A percentile compares a stretch with the other conserved stretches of the same genome.
Evolutionary conservation across 2,113 vertebrate genomes (phyloP).

Genomic region (Galemys pyrenaicus): DNA sequence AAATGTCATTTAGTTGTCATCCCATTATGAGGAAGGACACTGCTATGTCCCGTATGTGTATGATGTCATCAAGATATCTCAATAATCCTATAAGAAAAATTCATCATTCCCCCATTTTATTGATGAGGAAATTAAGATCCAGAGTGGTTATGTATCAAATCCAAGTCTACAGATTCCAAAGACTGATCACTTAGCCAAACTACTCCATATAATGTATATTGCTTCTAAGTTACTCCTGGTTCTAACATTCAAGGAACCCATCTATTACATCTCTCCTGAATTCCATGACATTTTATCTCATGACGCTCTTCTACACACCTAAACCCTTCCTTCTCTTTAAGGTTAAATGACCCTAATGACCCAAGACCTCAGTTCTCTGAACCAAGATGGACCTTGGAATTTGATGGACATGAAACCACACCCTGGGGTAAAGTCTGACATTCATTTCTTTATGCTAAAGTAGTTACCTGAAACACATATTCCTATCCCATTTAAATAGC

Average conservation of each 20-base stretch:
- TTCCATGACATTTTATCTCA: not conserved
- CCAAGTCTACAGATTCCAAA: not conserved
- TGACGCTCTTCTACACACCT: not conserved
- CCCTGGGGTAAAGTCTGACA: not conserved
- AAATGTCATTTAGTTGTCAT: not conserved
- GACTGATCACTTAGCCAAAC: not conserved
- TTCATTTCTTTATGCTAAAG: not conserved
- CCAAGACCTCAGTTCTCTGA: not conserved
- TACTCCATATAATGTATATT: rapidly evolving
- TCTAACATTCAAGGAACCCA: not conserved
- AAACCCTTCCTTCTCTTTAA: not conserved
- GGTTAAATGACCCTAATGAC: not conserved
- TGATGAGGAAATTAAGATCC: not conserved
- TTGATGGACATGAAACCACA: not conserved
- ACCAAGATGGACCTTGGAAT: not conserved
- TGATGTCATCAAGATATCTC: not conserved
- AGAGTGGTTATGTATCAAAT: not conserved
- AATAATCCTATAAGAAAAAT: not conserved
- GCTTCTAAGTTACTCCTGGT: not conserved
- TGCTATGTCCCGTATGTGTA: not conserved
- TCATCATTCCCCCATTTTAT: not conserved
- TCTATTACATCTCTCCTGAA: not conserved
- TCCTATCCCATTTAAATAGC: not conserved
- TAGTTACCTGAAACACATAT: not conserved
- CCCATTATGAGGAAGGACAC: too few species aligned